Percentiles rank a stretch among this genome's conserved stretches.
These are phyloP conservation scores for Aurelia sp. DNA, from an alignment of 30 jellyfish, hydroid and myxozoan species.

Conservation along the genomic window DNA sequence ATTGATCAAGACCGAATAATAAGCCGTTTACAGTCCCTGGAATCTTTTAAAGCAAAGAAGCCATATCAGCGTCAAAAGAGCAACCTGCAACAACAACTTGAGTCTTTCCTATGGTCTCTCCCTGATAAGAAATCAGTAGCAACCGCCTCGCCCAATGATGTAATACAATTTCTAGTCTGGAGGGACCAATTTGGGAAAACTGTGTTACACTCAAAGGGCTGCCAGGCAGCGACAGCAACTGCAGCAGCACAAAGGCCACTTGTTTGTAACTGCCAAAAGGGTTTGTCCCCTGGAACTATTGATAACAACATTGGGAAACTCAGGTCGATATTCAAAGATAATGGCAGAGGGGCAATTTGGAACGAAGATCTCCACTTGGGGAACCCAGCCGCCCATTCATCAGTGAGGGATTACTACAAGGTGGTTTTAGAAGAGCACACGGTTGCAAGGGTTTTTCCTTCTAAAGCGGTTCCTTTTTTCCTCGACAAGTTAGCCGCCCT, in stretches of 20 bases:
- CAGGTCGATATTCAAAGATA: too few relatives aligned
- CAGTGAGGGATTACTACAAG: too few relatives aligned
- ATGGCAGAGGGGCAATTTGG: too few relatives aligned
- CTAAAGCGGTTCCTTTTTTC: too few relatives aligned
- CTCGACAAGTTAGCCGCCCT: too few relatives aligned
- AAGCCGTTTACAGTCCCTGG: constrained; percentile 12
- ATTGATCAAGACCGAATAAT: constrained; percentile 1
- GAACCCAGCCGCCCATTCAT: too few relatives aligned
- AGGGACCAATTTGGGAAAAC: constrained; percentile 21
- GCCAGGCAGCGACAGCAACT: neutral
- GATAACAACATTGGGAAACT: too few relatives aligned
- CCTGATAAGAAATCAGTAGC: neutral
- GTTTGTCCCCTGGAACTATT: too few relatives aligned
- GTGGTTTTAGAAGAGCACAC: too few relatives aligned
- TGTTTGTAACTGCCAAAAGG: too few relatives aligned
- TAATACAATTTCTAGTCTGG: constrained; percentile 21
- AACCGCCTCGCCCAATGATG: neutral
- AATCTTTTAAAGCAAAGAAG: neutral
- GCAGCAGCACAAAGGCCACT: neutral
- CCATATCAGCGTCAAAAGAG: constrained; percentile 20
- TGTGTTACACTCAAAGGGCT: neutral
- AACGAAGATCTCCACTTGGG: too few relatives aligned
- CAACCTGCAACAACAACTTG: constrained; percentile 18
- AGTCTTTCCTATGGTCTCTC: neutral
- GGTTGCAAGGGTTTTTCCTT: too few relatives aligned